phyloP scores from a whole-genome alignment of 1,140 invertebrate species.

The Episyrphus balteatus region DNA sequence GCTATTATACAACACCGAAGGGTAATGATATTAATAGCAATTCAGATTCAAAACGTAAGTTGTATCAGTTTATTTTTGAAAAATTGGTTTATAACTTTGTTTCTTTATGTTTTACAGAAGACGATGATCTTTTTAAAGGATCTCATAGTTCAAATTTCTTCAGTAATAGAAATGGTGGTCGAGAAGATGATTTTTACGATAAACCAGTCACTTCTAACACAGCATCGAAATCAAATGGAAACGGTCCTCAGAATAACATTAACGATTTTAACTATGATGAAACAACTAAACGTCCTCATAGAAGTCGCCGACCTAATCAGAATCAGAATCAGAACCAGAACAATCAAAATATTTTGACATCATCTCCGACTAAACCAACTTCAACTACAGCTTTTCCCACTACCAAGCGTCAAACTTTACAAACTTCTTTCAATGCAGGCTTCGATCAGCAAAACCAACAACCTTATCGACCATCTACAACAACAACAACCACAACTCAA shows the following conservation, averaged over 20 bases:
- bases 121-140: conserved; percentile 44
- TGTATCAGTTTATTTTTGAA: neutral
- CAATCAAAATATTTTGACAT: conserved; percentile 2
- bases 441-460: conserved; percentile 8
- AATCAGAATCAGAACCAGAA: conserved; percentile 2
- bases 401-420: conserved; percentile 20
- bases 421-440: conserved; percentile 23
- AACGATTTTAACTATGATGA: too few species aligned
- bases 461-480: too few species aligned
- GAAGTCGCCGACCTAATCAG: too few species aligned
- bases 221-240: conserved; percentile 1
- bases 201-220: conserved; percentile 16
- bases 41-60: neutral
- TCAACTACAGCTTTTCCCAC: conserved; percentile 9
- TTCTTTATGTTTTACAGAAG: conserved; percentile 20
- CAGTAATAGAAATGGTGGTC: conserved; percentile 45
- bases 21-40: neutral
- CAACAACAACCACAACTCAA: conserved; percentile 8
- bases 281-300: too few species aligned
- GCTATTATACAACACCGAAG: neutral
- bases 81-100: neutral
- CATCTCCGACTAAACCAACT: conserved; percentile 7
- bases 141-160: conserved; percentile 55
- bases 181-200: conserved; percentile 36
- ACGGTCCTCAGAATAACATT: neutral